Conservation (phyloP, 2,113 vertebrate species). For the Reinhardtius hippoglossoides region DNA sequence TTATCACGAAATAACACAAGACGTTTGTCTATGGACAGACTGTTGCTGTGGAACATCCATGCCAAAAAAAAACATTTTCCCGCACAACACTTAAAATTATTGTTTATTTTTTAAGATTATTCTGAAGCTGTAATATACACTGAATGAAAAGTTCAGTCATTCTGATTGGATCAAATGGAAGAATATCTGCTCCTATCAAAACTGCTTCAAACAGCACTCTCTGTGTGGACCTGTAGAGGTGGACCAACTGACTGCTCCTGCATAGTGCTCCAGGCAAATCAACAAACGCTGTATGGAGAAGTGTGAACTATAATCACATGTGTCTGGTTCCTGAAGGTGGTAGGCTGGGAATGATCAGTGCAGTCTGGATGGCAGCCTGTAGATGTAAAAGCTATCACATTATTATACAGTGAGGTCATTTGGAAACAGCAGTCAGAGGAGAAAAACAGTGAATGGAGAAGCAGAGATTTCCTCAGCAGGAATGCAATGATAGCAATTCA, state of each 20-base stretch:
- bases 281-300: too few relatives aligned
- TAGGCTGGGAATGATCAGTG: slow-evolving; percentile 14
- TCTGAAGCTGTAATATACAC: not conserved
- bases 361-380: slow-evolving; percentile 31
- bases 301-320: not conserved
- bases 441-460: slow-evolving; percentile 18
- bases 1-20: not conserved
- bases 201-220: too few relatives aligned
- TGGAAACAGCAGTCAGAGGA: slow-evolving; percentile 24
- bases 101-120: too few relatives aligned
- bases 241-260: too few relatives aligned
- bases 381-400: slow-evolving; percentile 54
- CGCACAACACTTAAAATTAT: too few relatives aligned
- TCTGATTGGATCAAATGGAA: not conserved
- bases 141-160: too few relatives aligned
- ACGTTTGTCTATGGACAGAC: too few relatives aligned
- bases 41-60: not conserved
- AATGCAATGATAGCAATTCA: not conserved
- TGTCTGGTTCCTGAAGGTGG: slow-evolving; percentile 13
- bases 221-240: too few relatives aligned
- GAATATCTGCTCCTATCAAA: too few relatives aligned
- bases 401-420: slow-evolving; percentile 56
- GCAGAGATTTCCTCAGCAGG: slow-evolving; percentile 1
- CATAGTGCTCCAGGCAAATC: too few relatives aligned
- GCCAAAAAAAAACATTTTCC: not conserved